These are phyloP conservation scores for Rhynchonycteris naso DNA, from an alignment of 2,797 vertebrate genomes.

Conservation along the genomic window DNA sequence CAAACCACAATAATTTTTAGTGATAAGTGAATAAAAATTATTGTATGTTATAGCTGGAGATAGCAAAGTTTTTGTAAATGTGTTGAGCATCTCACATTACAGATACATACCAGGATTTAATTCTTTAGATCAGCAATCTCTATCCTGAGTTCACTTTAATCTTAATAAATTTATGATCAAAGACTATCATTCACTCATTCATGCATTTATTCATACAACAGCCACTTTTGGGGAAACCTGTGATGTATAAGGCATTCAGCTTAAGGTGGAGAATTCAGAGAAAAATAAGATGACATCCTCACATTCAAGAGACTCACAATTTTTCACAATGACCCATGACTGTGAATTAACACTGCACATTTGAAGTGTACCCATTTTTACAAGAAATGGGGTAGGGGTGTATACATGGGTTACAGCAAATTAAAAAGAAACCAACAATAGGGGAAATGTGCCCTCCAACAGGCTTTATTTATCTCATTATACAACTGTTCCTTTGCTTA, in stretches of 20 bases:
- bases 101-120: background rate
- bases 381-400: background rate
- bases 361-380: background rate
- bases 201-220: background rate
- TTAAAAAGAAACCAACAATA: background rate
- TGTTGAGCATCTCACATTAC: background rate
- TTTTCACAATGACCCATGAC: background rate
- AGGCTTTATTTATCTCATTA: background rate
- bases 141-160: background rate
- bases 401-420: background rate
- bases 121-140: background rate
- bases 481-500: background rate
- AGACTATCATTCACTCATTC: background rate
- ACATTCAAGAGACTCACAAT: background rate
- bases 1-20: constrained; percentile 11
- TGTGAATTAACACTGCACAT: background rate
- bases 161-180: background rate
- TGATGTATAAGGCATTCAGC: background rate
- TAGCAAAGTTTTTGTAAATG: background rate
- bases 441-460: background rate
- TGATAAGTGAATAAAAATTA: constrained; percentile 33
- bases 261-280: background rate
- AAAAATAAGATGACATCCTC: background rate
- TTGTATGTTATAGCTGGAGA: background rate
- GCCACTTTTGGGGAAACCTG: background rate